These are phyloP conservation scores for Octopus bimaculoides DNA, from an alignment of 1,140 invertebrate genomes.

Conservation along the genomic window DNA sequence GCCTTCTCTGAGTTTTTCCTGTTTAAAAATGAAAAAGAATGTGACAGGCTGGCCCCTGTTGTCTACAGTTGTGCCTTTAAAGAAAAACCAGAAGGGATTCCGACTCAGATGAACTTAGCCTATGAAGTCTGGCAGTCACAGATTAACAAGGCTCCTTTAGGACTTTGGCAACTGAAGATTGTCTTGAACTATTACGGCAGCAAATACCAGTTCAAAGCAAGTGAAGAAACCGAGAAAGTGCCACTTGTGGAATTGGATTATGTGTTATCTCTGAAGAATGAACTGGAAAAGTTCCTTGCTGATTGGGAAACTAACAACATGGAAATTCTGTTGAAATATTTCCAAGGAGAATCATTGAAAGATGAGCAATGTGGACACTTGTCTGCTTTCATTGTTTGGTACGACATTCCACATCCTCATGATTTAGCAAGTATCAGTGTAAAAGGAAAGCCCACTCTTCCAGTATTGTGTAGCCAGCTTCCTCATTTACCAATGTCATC, in stretches of 20 bases:
- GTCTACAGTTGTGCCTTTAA: conserved; percentile 83
- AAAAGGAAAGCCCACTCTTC: conserved; percentile 30
- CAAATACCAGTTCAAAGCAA: conserved; percentile 16
- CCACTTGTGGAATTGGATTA: conserved; percentile 45
- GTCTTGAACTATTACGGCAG: conserved; percentile 40
- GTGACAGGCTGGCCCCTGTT: conserved; percentile 65
- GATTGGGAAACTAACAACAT: conserved; percentile 42
- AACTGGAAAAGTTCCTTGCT: conserved; percentile 38
- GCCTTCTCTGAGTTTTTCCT: conserved; percentile 65
- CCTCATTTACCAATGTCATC: conserved; percentile 29
- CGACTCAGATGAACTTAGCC: conserved; percentile 56
- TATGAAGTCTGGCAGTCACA: conserved; percentile 43
- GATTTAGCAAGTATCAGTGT: conserved; percentile 31
- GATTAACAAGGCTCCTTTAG: conserved; percentile 9
- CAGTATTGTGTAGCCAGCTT: conserved; percentile 26
- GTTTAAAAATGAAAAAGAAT: not conserved
- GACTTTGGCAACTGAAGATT: conserved; percentile 45
- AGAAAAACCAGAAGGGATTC: conserved; percentile 78
- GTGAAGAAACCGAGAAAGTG: conserved; percentile 17
- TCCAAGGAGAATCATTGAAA: conserved; percentile 34
- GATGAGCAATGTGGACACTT: conserved; percentile 27
- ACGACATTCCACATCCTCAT: conserved; percentile 37
- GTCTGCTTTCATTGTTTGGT: conserved; percentile 42
- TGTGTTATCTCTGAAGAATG: conserved; percentile 35
- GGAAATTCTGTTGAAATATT: conserved; percentile 32